Evolutionary conservation across 1,140 invertebrate species (phyloP), one percentile per base, ranked within the genome.

Genomic region (Potamilus streckersoni): DNA sequence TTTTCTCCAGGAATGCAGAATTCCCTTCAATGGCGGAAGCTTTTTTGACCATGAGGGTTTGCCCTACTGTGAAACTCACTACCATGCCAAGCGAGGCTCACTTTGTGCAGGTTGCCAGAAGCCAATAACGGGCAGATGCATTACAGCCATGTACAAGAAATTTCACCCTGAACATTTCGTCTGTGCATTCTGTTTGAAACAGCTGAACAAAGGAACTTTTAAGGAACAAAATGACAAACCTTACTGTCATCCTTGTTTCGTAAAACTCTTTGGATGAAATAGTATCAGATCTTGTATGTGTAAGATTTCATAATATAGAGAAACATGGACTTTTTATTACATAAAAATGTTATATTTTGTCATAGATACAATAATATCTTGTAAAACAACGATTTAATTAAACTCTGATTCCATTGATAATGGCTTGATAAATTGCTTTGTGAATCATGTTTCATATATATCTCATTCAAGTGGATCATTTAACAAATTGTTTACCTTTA

Each of bases 161-260:
- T 99, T 98, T 92, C 98, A 99, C 90, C 97, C 97, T 0, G 97
- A 99, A 90, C 98, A 99, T 91, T 99, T 99, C 88, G 96, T 98
- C 1, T 99, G 97, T 90, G 97, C 97, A 2, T 99, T 98, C 91
- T 99, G 98, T 85, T 91, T 98, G 76, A 96, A 98, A 86, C 97
- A 98, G 89, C 92, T 99, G 71, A 99, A 98, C 91, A 99, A 99
- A 89, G 94, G 98, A 79, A 99, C 97, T 1, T 99, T 99, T 91
- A 99, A 99, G 88, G 89, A 90, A 74, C 87, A 89, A 76, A 97
- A 97, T 85, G 97, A 99, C 85, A 98, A 98, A 88, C 97, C 98
- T 1, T 99, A 99, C 91, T 99, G 98, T 90, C 97, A 99, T 88
- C 92, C 93, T 59, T 99, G 98, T 91, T 99, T 98, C 89, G 97